Evolutionary conservation across 2,797 vertebrate genomes (phyloP), one percentile per base, ranked within the genome.

Genomic region (Salarias fasciatus): DNA sequence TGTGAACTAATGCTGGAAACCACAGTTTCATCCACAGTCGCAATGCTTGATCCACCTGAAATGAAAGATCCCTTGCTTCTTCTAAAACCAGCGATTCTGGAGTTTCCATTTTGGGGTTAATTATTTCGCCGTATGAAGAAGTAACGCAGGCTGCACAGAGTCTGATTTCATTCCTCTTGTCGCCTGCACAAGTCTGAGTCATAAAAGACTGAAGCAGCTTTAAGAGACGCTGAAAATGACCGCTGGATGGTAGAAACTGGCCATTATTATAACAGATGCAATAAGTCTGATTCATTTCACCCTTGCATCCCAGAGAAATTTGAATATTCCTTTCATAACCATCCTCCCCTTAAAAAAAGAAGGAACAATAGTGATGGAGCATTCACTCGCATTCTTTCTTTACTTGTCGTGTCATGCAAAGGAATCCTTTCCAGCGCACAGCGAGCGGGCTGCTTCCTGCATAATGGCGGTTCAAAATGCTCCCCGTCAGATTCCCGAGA

Each of bases 391-490:
- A 40, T 30, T 12, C 3, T 11, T 35, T 5, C 35, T 72, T 54
- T 54, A 28, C 75, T 68, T 77, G 55, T 47, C 52, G 50, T 53
- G 45, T 48, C 53, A 37, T 52, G 14, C 49, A 55, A 29, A 61
- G 15, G 12, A 69, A 30, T 64, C 43, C 6, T 63, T 44, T 40
- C n/a, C 18, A 33, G 46, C 41, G 61, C 52, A 4, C 58, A 37
- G 49, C 11, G 33, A 68, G 63, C 28, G 41, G 51, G 45, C 50
- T 64, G 48, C 55, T 67, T 46, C 65, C 38, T 31, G 31, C 43
- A 45, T 60, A 63, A 54, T 56, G 15, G 2, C n/a, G 29, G 8
- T 44, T 79, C 15, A 54, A 74, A 78, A 56, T 72, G 58, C 56
- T 64, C 15, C 53, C 38, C 35, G 11, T 64, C 52, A 49, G 10